Evolutionary conservation across 2,113 vertebrate species (phyloP).

Genomic region (Hippocampus mohnikei): DNA sequence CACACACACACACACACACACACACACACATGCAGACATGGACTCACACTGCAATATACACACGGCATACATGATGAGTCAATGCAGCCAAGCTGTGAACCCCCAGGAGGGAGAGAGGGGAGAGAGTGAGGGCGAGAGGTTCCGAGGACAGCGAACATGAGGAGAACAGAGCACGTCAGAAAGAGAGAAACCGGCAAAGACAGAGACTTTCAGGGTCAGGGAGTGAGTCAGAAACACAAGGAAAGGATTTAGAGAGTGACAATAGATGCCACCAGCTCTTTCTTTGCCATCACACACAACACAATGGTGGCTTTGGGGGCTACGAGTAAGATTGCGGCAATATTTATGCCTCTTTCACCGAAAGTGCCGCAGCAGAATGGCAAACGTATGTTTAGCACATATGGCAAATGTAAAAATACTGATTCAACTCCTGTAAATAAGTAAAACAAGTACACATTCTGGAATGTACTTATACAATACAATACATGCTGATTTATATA

Average conservation of each 20-base stretch:
- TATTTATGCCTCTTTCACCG: neutral
- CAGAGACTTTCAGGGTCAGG: conserved; percentile 50
- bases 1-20: conserved; percentile 34
- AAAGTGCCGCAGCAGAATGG: neutral
- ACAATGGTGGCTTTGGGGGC: neutral
- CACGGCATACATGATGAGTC: conserved; percentile 62
- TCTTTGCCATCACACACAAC: conserved; percentile 7
- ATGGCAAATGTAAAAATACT: neutral
- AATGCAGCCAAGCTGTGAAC: conserved; percentile 56
- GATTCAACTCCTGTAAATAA: neutral
- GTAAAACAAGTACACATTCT: neutral
- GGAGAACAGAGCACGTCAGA: conserved; percentile 53
- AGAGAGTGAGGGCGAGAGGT: conserved; percentile 9
- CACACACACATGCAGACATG: conserved; percentile 24
- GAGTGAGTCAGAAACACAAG: conserved; percentile 44
- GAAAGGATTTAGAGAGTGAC: conserved; percentile 28
- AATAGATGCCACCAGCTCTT: conserved; percentile 26
- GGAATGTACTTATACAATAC: neutral
- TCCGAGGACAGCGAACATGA: conserved; percentile 51
- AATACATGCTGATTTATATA: no score
- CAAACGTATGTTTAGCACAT: neutral
- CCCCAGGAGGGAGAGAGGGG: conserved; percentile 45
- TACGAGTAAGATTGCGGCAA: neutral
- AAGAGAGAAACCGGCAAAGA: conserved; percentile 46
- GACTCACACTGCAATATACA: conserved; percentile 28